Base-by-base conservation (phyloP, 1,140 invertebrate species). In the Heterodera schachtii region DNA sequence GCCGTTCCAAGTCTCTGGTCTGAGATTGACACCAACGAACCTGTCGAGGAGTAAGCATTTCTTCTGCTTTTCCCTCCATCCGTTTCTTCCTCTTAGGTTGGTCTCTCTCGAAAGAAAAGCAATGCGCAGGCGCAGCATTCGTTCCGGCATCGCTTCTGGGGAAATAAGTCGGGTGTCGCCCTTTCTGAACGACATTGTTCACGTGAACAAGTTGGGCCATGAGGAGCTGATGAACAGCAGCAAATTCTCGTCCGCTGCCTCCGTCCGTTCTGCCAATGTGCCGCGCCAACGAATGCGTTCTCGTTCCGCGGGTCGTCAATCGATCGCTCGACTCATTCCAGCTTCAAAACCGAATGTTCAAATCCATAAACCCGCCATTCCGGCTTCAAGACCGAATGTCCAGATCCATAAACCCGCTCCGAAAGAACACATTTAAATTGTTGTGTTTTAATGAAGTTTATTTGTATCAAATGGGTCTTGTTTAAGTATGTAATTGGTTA, bases 1-100 rank as follows among this genome's bases (percentile, higher is more conserved):
- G 8, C 5, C 9, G 19, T 84, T 2, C 57, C 82, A 4, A 83
- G 82, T 44, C 76, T 83, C 21, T 83, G 82, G 82, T 83, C 82
- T 16, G 82, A 83, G 19, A 73, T 83, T 43, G 81, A 82, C 64
- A 60, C 73, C 8, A 64, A 69, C 0, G 82, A 83, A 11, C 75
- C 46, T 19, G 79, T 49, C 31, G 79, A 60, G 70, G 41, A 46
- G 76, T 75, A 44, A 47, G 52, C n/a, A 31, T 31, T 1, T 31
- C 1, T 31, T 31, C 31, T 31, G 0, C 31, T 31, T 31, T 31
- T 31, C 31, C 31, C 0, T 31, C 1, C 31, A 31, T 31, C 31
- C 31, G 31, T 31, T 31, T 31, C 31, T 31, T 31, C 31, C 31
- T 1, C 0, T 31, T 19, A 79, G 79, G 46, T 69, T 66, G 31